Evolutionary conservation across 2,113 vertebrate genomes (phyloP).

Genomic region (Stigmatopora nigra): DNA sequence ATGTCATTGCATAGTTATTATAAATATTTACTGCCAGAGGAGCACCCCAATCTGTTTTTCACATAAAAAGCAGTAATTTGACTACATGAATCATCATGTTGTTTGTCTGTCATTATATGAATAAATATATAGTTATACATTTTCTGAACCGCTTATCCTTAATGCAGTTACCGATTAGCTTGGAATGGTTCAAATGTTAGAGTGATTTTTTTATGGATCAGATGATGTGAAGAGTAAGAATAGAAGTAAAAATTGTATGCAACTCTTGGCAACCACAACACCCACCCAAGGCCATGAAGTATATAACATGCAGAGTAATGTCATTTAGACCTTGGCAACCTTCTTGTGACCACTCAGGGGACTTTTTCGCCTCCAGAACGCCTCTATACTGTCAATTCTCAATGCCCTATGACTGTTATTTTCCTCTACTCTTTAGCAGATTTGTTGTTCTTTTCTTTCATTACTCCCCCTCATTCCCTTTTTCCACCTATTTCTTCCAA

Average conservation of each 20-base stretch:
- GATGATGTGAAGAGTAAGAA: conserved; percentile 55
- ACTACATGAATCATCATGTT: background rate
- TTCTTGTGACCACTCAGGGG: conserved; percentile 56
- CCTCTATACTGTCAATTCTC: conserved; percentile 44
- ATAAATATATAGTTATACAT: too few relatives aligned
- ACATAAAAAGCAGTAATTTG: background rate
- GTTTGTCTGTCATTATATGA: conserved; percentile 16
- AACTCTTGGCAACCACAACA: conserved; percentile 59
- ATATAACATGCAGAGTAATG: conserved; percentile 67
- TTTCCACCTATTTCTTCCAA: conserved; percentile 16
- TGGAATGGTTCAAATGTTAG: conserved; percentile 66
- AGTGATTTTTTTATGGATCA: conserved; percentile 54
- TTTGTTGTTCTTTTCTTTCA: conserved; percentile 42
- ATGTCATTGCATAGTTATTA: background rate
- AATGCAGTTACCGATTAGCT: conserved; percentile 84
- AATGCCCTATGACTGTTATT: conserved; percentile 27
- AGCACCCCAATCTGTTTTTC: background rate
- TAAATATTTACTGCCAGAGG: background rate
- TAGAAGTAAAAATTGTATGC: conserved; percentile 60
- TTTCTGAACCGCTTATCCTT: conserved; percentile 16
- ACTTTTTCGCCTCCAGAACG: conserved; percentile 53
- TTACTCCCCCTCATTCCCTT: conserved; percentile 19
- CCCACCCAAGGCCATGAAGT: conserved; percentile 64
- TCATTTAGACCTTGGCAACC: conserved; percentile 71
- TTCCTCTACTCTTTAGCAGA: conserved; percentile 33